phyloP scores from a whole-genome alignment of 2,888 invertebrate genomes.

The Hirtodrosophila confusa region DNA sequence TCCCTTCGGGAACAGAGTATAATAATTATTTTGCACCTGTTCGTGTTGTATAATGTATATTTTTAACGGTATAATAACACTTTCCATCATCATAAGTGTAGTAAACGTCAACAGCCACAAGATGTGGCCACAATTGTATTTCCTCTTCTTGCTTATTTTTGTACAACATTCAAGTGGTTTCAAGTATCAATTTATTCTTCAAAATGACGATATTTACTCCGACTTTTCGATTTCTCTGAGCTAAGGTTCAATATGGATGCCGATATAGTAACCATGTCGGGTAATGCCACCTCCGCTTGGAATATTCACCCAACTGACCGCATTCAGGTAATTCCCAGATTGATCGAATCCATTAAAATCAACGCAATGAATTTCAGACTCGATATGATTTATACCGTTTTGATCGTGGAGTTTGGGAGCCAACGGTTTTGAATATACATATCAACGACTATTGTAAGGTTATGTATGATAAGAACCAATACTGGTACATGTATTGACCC shows the following conservation, averaged over 20 bases:
- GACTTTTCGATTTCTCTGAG: not conserved
- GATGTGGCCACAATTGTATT: not conserved
- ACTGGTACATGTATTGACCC: slow-evolving; percentile 31
- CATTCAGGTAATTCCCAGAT: slow-evolving; percentile 17
- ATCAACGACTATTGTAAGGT: not conserved
- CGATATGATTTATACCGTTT: rapidly evolving
- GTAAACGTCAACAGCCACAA: not conserved
- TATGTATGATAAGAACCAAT: slow-evolving; percentile 16
- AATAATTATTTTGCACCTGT: too few species aligned
- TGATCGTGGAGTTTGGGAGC: slow-evolving; percentile 28
- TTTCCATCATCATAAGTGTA: too few species aligned
- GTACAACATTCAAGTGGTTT: slow-evolving; percentile 16
- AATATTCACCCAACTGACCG: slow-evolving; percentile 16
- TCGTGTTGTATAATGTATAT: too few species aligned
- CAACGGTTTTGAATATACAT: not conserved
- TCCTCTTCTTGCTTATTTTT: not conserved
- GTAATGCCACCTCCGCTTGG: slow-evolving; percentile 29
- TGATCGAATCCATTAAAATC: not conserved
- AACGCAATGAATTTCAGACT: slow-evolving; percentile 1
- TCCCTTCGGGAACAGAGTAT: too few species aligned
- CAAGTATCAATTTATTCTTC: not conserved
- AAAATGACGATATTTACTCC: slow-evolving; percentile 12
- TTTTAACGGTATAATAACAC: too few species aligned
- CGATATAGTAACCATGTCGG: not conserved
- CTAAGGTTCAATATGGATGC: rapidly evolving